Evolutionary conservation across 2,797 vertebrate species (phyloP), one percentile per base, ranked within the genome.

Genomic region (Poecilia gillii): DNA sequence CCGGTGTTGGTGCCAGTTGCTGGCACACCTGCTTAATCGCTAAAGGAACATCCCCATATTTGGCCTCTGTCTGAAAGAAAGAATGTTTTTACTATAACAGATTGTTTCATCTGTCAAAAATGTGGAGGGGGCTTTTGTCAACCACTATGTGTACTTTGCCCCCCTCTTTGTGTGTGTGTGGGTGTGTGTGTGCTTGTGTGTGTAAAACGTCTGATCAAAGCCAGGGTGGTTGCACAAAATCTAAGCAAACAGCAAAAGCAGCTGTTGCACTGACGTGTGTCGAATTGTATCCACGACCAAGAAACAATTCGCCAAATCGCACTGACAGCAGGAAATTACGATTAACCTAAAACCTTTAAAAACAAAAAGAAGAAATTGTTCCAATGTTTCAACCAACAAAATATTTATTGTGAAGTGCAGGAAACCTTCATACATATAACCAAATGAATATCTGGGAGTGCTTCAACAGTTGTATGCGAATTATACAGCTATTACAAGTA

Each of bases 11-110:
- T 36, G 11, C 6, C 59, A 64, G 28, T 33, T 64, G 31, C 7
- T 64, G 28, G 31, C 59, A 36, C 31, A 33, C 14, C 31, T 64
- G 28, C 16, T 64, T 64, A 62, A 33, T 31, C 4, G 13, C 28
- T 62, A 5, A 33, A 33, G 57, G 28, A 62, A 31, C n/a, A 6
- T 62, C 4, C n/a, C 14, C 28, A 31, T 62, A 62, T 33, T 62
- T 62, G 57, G 57, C 7, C 57, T 62, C 28, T 16, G 14, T 33
- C 14, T 33, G 57, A 16, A 33, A 62, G 28, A 62, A 33, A 33
- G 57, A 62, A 62, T 31, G n/a, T 62, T 62, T 16, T 62, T 62
- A 59, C 57, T 62, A 62, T 31, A 31, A 62, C 57, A 62, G 57
- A 62, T 62, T 62, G 28, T 31, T 62, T 62, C 12, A 62, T 62